Evolutionary conservation across 1,140 invertebrate species (phyloP), one percentile per base, ranked within the genome.

Genomic region (Neodiprion lecontei): DNA sequence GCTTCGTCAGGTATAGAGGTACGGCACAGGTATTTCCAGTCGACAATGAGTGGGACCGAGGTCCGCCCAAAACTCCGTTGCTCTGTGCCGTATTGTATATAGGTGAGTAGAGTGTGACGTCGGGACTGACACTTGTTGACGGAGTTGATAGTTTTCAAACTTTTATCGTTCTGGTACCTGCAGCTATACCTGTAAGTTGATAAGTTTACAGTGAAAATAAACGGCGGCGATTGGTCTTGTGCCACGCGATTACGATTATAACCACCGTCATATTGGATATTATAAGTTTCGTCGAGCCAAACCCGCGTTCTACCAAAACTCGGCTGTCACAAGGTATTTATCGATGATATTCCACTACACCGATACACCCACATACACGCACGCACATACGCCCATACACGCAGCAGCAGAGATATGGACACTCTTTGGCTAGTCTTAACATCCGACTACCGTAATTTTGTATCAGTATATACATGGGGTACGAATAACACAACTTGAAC

Each of bases 21-120:
- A 79, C 53, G n/a, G 81, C 79, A 80, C 81, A 82, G 80, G 83
- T 81, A 82, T 83, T 83, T 83, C 76, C 83, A 85, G 80, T 85
- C 80, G 83, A 86, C 82, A 80, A 85, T 86, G 85, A 82, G 83
- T 81, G 82, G 81, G 75, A 80, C 82, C 76, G 82, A 79, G 70
- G 75, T 72, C 73, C 75, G 68, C 72, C 75, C 70, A 79, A 81
- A 79, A 81, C 76, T 74, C 69, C 47, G 53, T 61, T 61, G 53
- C 53, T 14, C n/a, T 11, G 53, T 17, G n/a, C 53, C 53, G 53
- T 61, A 61, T 61, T 61, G 53, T 61, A 61, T 61, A 61, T 61
- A 61, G 53, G 53, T 61, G 53, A 61, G 53, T 61, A 61, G n/a
- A 61, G 11, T 61, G 53, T 61, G 53, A 61, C 53, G 53, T 61